A percentile compares a stretch with the other conserved stretches of the same genome.
Evolutionary conservation across 23 tunicate genomes (phyloP).

Genomic region (Trididemnum miniatum): DNA sequence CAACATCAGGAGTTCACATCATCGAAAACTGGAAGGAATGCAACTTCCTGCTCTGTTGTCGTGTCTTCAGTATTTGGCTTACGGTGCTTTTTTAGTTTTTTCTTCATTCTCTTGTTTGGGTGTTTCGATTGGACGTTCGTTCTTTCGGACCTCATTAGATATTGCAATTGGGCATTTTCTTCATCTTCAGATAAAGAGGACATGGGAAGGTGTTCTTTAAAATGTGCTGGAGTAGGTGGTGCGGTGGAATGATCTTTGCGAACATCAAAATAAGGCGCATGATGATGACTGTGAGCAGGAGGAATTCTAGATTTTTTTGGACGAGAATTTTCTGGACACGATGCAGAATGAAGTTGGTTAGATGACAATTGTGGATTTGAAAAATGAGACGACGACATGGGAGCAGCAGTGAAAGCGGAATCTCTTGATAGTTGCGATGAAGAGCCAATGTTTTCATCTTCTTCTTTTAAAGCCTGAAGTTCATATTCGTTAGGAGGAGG

Average conservation of each 20-base stretch:
- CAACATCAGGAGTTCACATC: neutral
- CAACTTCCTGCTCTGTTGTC: neutral
- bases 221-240: neutral
- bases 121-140: neutral
- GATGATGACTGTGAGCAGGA: neutral
- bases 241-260: neutral
- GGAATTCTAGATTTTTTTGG: neutral
- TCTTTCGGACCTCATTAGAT: neutral
- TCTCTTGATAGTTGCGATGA: conserved; percentile 1
- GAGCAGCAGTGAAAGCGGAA: conserved; percentile 4
- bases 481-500: conserved; percentile 57
- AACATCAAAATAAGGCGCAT: neutral
- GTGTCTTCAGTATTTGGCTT: neutral
- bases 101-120: neutral
- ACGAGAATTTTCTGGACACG: neutral
- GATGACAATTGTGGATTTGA: neutral
- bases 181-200: conserved; percentile 1
- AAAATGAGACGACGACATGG: conserved; percentile 29
- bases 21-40: neutral
- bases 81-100: neutral
- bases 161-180: neutral
- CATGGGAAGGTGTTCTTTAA: neutral
- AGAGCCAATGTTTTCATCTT: conserved; percentile 14
- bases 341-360: neutral
- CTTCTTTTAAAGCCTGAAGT: conserved; percentile 39